Conservation (phyloP, 2,888 invertebrate genomes). For the Rotaria socialis region DNA sequence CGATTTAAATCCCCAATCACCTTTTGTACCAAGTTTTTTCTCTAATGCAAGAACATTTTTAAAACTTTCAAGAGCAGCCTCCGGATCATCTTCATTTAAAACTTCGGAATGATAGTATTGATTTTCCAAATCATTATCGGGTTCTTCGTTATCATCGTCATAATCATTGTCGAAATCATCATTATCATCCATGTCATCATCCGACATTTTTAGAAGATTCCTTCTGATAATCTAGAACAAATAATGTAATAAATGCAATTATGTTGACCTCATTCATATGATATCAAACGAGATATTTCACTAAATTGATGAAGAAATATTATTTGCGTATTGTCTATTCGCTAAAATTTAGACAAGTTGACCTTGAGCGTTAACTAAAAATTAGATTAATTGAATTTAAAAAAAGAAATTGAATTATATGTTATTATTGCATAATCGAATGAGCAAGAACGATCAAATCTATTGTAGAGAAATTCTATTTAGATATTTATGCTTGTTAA, state of each 20-base stretch:
- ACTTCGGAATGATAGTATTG: slow-evolving; percentile 99
- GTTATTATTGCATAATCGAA: no score
- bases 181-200: slow-evolving; percentile 43
- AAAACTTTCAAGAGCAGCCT: slow-evolving; percentile 83
- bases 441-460: no score
- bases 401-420: no score
- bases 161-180: slow-evolving; percentile 1
- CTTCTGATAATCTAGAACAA: no score
- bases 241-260: background rate
- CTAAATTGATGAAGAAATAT: no score
- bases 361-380: no score
- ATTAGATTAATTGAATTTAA: no score
- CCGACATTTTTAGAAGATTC: slow-evolving; percentile 40
- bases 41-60: slow-evolving; percentile 66
- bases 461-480: no score
- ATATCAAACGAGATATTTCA: no score
- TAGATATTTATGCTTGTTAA: no score
- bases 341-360: no score
- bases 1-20: slow-evolving; percentile 99
- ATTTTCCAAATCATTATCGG: slow-evolving; percentile 94
- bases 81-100: slow-evolving; percentile 89
- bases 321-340: no score
- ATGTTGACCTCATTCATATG: background rate
- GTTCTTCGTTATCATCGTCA: slow-evolving; percentile 15
- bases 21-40: slow-evolving; percentile 71